These are phyloP conservation scores for Chroicocephalus ridibundus DNA, from an alignment of 2,113 vertebrate genomes.

Conservation along the genomic window DNA sequence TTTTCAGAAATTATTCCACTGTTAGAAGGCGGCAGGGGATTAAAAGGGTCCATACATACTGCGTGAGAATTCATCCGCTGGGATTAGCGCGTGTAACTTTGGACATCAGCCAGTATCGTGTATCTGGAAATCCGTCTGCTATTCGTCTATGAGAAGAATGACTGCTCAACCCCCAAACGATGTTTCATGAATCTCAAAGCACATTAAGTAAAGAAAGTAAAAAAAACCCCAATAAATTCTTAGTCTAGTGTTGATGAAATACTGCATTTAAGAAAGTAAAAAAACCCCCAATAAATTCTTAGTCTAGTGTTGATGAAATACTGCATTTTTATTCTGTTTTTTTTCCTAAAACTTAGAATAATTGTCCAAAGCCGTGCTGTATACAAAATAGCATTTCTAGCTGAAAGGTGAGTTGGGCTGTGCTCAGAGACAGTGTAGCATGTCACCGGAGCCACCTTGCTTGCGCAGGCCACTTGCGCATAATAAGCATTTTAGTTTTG, in stretches of 20 bases:
- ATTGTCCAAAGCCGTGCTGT: no score
- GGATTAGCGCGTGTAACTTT: fast-evolving
- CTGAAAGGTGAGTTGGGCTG: not conserved
- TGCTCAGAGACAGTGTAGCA: fast-evolving
- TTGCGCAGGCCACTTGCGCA: not conserved
- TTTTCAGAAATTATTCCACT: not conserved
- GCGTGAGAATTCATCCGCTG: not conserved
- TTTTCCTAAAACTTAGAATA: not conserved
- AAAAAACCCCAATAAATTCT: not conserved
- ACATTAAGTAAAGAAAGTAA: not conserved
- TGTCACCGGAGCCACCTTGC: not conserved
- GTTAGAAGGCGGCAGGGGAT: not conserved
- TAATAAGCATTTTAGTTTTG: not conserved
- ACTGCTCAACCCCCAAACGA: not conserved
- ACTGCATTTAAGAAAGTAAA: not conserved
- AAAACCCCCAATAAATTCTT: not conserved
- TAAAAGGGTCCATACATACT: no score
- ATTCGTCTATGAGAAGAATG: fast-evolving
- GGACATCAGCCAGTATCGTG: fast-evolving
- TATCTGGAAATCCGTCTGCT: not conserved
- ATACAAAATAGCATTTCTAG: fast-evolving
- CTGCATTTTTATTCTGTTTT: not conserved
- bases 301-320: not conserved
- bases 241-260: not conserved
- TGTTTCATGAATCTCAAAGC: not conserved